These are phyloP conservation scores for Dilophus febrilis DNA, from an alignment of 2,888 invertebrate species.

Conservation along the genomic window DNA sequence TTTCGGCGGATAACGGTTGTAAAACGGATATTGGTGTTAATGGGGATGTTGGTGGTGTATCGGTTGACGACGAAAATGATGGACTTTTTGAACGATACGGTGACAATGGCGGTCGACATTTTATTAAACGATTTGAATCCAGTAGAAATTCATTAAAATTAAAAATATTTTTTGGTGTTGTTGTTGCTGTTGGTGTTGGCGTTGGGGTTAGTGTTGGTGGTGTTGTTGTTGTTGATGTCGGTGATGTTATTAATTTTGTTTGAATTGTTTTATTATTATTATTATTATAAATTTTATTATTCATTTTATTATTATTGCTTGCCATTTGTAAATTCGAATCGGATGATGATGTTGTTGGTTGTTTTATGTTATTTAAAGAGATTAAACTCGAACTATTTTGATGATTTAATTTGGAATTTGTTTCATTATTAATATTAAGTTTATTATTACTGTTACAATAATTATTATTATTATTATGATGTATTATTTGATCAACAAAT, in stretches of 20 bases:
- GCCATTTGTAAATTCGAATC: conserved; percentile 23
- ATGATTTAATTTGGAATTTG: neutral
- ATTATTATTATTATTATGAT: neutral
- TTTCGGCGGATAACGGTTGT: conserved; percentile 38
- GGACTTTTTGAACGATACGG: conserved; percentile 24
- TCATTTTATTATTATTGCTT: no score
- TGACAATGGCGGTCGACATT: conserved; percentile 22
- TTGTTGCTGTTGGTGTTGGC: no score
- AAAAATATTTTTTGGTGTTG: conserved; percentile 26
- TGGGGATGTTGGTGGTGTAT: conserved; percentile 25
- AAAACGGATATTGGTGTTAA: conserved; percentile 35
- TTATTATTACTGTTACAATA: neutral
- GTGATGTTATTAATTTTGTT: no score
- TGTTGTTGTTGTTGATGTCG: no score
- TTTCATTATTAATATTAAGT: neutral
- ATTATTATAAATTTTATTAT: no score
- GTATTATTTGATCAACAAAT: neutral
- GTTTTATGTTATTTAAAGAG: conserved; percentile 4
- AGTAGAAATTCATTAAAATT: conserved; percentile 23
- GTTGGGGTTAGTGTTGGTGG: no score
- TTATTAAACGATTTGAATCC: conserved; percentile 16
- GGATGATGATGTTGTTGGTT: conserved; percentile 19
- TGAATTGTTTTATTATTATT: no score
- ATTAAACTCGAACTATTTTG: no score
- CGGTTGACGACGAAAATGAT: conserved; percentile 21